Conservation (phyloP, 2,113 vertebrate species). For the Hemicordylus capensis region DNA sequence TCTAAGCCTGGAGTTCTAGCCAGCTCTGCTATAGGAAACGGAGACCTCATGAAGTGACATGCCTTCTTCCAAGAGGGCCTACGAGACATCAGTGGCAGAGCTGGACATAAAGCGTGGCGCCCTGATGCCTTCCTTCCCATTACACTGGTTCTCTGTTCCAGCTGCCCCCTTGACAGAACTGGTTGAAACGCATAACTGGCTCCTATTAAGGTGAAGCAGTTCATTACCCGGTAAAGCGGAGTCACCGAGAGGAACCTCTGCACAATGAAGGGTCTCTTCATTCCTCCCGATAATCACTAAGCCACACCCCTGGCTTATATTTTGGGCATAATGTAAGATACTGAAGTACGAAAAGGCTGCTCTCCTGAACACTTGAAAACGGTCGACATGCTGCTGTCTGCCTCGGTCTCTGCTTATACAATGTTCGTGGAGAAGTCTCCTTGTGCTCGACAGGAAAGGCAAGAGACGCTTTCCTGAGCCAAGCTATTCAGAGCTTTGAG, state of each 20-base stretch:
- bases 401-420: not conserved
- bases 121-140: fast-evolving
- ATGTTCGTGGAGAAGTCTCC: not conserved
- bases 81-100: too few species aligned
- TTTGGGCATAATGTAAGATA: constrained; percentile 5
- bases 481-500: constrained; percentile 83
- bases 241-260: fast-evolving
- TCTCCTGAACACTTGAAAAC: constrained; percentile 20
- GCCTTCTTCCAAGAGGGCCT: not conserved
- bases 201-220: not conserved
- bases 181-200: fast-evolving
- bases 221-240: not conserved
- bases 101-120: too few species aligned
- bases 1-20: not conserved
- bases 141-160: fast-evolving
- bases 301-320: not conserved
- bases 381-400: not conserved
- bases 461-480: constrained; percentile 71
- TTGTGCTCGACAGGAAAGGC: constrained; percentile 77
- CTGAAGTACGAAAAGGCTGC: not conserved
- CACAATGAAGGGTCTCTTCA: not conserved
- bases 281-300: not conserved
- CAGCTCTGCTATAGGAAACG: not conserved
- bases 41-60: too few species aligned
- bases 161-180: fast-evolving